Base-by-base conservation (phyloP, 2,113 vertebrate genomes). In the Gymnocephalus cernua region DNA sequence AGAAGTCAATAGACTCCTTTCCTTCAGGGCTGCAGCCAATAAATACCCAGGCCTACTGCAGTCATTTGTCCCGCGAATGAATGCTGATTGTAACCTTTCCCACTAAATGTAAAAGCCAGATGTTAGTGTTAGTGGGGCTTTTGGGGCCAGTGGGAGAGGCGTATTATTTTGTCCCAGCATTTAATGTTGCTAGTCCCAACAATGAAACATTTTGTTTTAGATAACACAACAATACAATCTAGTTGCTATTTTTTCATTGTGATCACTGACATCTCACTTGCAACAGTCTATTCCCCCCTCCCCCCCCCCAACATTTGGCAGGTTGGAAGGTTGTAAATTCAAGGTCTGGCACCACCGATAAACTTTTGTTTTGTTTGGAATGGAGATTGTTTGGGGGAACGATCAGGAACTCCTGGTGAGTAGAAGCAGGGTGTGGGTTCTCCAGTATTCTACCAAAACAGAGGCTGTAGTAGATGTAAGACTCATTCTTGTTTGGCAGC, bases 241-340 rank as follows among this genome's bases (percentile, higher is more conserved):
- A 62, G 68, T 38, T 69, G 38, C 47, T 71, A 53, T 78, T 80
- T 75, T 70, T 73, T 76, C 62, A 64, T 5, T 54, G 59, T n/a
- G 29, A 72, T 77, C 38, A 25, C 29, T 86, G 77, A 77, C 73
- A 66, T 64, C 73, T 82, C 29, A 21, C 54, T 78, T n/a, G 45
- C 25, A 1, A 69, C 77, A 62, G 74, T n/a, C 75, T 73, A 50
- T 59, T 27, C 6, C 21, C 64, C 23, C 64, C 32, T 29, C 38
- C n/a, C 6, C 21, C 64, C 23, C 64, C 32, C 41, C 38, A 23
- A 51, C 18, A 50, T 65, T 77, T 80, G 68, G 72, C 80, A 83
- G 77, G 54, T 79, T 71, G 45, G 38, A 16, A 51, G 74, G 68
- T 70, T 82, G 75, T 68, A 74, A 63, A 79, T 80, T 78, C 32